phyloP scores from a whole-genome alignment of 92 coral and sea anemone species.

The Palythoa grandiflora region DNA sequence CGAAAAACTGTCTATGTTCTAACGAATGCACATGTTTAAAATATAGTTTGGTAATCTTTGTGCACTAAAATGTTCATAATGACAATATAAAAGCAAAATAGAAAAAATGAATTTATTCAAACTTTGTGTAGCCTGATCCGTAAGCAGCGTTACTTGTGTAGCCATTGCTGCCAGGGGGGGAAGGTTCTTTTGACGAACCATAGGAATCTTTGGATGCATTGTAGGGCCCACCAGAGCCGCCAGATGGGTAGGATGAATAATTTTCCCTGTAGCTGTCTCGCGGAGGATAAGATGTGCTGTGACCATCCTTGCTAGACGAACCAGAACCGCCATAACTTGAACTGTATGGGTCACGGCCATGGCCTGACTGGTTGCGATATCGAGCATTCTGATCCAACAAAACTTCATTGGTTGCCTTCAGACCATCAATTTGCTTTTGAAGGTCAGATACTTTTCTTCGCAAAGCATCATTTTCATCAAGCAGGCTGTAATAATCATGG shows the following conservation, averaged over 20 bases:
- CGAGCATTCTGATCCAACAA: slow-evolving; percentile 97
- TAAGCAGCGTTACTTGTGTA: slow-evolving; percentile 80
- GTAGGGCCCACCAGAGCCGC: slow-evolving; percentile 57
- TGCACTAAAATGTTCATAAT: background rate
- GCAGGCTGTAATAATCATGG: slow-evolving; percentile 73
- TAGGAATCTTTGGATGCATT: slow-evolving; percentile 63
- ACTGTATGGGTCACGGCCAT: slow-evolving; percentile 68
- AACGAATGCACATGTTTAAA: slow-evolving; percentile 6
- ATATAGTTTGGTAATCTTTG: background rate
- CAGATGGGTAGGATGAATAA: background rate
- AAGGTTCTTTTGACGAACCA: slow-evolving; percentile 30
- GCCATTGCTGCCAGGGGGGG: slow-evolving; percentile 50
- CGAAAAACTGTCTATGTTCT: background rate
- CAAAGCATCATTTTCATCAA: slow-evolving; percentile 93
- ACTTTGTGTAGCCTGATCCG: slow-evolving; percentile 89
- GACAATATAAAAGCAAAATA: background rate
- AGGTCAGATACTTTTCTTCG: slow-evolving; percentile 90
- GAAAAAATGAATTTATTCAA: slow-evolving; percentile 64
- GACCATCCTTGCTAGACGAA: slow-evolving; percentile 44
- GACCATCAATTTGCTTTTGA: slow-evolving; percentile 92
- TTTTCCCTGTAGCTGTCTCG: slow-evolving; percentile 59
- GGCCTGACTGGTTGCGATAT: slow-evolving; percentile 84
- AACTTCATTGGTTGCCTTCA: slow-evolving; percentile 96
- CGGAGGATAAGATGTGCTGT: slow-evolving; percentile 63
- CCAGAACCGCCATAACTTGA: slow-evolving; percentile 59